A percentile compares a stretch with the other conserved stretches of the same genome.
These are phyloP conservation scores for Thalassophryne amazonica DNA, from an alignment of 2,797 vertebrate species.

Conservation along the genomic window DNA sequence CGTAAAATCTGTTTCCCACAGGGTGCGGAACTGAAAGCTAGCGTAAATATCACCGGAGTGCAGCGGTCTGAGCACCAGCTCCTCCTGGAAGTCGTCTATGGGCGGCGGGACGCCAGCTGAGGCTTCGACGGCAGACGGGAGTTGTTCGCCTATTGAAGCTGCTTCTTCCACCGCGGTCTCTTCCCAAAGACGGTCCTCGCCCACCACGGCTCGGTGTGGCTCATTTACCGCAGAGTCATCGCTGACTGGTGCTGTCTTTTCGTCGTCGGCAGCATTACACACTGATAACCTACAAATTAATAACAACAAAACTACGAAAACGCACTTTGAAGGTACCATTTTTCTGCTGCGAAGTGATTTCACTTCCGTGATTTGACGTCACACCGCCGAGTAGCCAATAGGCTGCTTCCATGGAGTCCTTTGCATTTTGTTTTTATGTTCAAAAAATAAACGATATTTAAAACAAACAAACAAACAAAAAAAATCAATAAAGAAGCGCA, in stretches of 20 bases:
- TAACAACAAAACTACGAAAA: constrained; percentile 10
- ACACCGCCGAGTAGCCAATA: constrained; percentile 46
- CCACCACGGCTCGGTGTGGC: neutral
- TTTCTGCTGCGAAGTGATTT: constrained; percentile 13
- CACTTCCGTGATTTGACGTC: constrained; percentile 65
- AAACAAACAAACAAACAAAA: no score
- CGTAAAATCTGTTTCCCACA: constrained; percentile 85
- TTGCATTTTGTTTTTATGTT: no score
- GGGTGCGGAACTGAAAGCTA: constrained; percentile 92
- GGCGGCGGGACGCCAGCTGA: neutral
- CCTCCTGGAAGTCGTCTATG: constrained; percentile 85
- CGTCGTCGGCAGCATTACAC: constrained; percentile 2
- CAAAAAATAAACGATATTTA: no score
- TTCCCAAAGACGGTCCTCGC: neutral
- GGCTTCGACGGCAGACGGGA: neutral
- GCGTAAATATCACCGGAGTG: constrained; percentile 88
- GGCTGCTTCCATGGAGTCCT: constrained; percentile 2
- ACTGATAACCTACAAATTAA: constrained; percentile 23
- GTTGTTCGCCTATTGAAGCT: neutral
- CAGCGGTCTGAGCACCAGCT: constrained; percentile 88
- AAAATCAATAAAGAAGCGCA: no score
- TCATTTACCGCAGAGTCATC: neutral
- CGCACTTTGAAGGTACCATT: constrained; percentile 60
- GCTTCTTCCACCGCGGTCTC: constrained; percentile 18
- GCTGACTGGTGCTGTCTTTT: neutral